Evolutionary conservation across 2,888 invertebrate species (phyloP).

Genomic region (Escarpia spicata): DNA sequence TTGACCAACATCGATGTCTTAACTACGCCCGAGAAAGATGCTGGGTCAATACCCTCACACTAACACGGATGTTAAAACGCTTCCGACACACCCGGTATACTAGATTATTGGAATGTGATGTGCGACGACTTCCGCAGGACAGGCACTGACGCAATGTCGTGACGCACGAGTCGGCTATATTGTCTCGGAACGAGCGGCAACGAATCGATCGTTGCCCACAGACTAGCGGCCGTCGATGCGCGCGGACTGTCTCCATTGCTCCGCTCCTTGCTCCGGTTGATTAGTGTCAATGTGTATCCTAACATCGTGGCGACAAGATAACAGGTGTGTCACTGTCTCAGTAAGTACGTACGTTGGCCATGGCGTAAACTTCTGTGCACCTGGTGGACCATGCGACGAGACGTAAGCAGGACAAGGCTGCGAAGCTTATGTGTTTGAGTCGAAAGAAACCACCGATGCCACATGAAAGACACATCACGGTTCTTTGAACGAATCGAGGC

Average conservation of each 20-base stretch:
- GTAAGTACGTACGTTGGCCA: background rate
- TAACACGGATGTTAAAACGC: background rate
- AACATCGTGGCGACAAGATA: background rate
- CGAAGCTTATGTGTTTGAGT: background rate
- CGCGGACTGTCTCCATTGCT: background rate
- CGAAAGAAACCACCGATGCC: background rate
- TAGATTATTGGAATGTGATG: background rate
- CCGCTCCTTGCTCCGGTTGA: background rate
- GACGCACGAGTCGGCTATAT: background rate
- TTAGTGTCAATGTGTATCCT: background rate
- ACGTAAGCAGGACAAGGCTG: background rate
- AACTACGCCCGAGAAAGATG: background rate
- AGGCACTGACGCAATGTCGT: background rate
- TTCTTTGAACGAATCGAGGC: background rate
- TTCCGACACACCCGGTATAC: background rate
- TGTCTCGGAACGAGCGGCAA: background rate
- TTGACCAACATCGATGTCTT: background rate
- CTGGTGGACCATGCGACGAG: background rate
- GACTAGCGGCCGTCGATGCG: background rate
- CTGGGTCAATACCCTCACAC: background rate
- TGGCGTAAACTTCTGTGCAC: background rate
- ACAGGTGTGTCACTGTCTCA: background rate
- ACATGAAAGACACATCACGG: background rate
- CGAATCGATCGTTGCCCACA: background rate
- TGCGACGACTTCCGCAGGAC: background rate